Base-by-base conservation (phyloP, 2,888 invertebrate species). In the Margaritifera margaritifera region DNA sequence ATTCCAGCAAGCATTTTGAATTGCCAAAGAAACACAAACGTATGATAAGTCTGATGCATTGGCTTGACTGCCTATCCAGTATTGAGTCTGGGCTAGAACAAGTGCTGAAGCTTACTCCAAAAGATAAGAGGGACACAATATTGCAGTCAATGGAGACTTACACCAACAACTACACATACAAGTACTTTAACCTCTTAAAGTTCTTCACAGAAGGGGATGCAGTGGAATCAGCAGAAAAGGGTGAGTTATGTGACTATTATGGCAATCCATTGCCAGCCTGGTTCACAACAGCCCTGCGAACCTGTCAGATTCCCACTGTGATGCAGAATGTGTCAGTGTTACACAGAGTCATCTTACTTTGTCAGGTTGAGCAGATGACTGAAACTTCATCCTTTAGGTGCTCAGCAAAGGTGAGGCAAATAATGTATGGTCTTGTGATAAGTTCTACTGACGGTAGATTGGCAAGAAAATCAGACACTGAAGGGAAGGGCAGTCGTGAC, bases 231-330 rank as follows among this genome's bases (percentile, higher is more conserved):
- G 24, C 42, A 0, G 50, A 54, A 31, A 56, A 55, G 31, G 62
- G 66, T 20, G n/a, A 11, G 42, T 63, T 69, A 42, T 66, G 59
- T n/a, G 71, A 73, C 42, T 79, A 72, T 31, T 68, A 79, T 64
- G 76, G 80, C 4, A 66, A 63, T 24, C 4, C 27, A 1, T 63
- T 92, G 71, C 93, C 94, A 0, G 86, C 90, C 6, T 94, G 94
- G 94, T 93, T 95, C 85, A 86, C 92, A 4, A 90, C 92, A 51
- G 92, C 92, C 71, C 93, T 94, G 70, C 91, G 92, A 56, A 89
- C 89, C 3, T 94, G 93, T 22, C 82, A 90, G 55, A 92, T 94
- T 76, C 93, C 95, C 0, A 91, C 93, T 8, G 91, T 92, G 71
- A 93, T 94, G 80, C 92, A 95, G 11, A 89, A 89, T 75, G 81